Evolutionary conservation across 2,888 invertebrate genomes (phyloP), one percentile per base, ranked within the genome.

Genomic region (Pardosa pseudoannulata): DNA sequence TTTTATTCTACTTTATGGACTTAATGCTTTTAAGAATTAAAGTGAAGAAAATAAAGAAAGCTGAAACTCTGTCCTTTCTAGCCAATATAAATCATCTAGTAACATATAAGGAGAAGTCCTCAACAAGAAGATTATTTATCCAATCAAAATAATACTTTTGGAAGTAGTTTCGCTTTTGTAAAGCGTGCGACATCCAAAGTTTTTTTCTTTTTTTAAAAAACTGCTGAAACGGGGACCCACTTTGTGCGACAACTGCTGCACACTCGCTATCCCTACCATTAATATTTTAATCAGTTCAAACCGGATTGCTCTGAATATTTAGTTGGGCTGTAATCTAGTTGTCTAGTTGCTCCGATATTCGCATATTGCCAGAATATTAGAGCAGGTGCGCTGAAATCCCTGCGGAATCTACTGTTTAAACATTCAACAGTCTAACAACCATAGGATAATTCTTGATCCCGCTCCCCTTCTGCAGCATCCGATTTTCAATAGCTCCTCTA

Each of bases 241-340:
- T 46, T 46, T 46, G 46, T 46, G 2, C 46, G 11, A 7, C 1
- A 46, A 6, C 9, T 46, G 2, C 46, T 2, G 9, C 36, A 36
- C 9, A 5, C 36, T 7, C 9, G 6, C 36, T 46, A 36, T 56
- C 56, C 56, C 28, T 36, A 31, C 46, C 83, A 65, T 83, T 83
- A 83, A 83, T 83, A 83, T 83, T 83, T 83, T 78, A 83, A 78
- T 64, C 83, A 72, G 83, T 83, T 83, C 83, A 78, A 83, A 83
- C 78, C 78, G 71, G 83, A 83, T 83, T 56, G 83, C 72, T 78
- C 72, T 29, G 72, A 83, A 83, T 83, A 83, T 83, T 83, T 83
- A 83, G 83, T 83, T 78, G 68, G 78, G 36, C 72, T 67, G 83
- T 83, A 83, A 83, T 83, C 83, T 78, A 83, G 83, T 83, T 78